Base-by-base conservation (phyloP, 2,888 invertebrate species). In the Eupithecia tripunctaria region DNA sequence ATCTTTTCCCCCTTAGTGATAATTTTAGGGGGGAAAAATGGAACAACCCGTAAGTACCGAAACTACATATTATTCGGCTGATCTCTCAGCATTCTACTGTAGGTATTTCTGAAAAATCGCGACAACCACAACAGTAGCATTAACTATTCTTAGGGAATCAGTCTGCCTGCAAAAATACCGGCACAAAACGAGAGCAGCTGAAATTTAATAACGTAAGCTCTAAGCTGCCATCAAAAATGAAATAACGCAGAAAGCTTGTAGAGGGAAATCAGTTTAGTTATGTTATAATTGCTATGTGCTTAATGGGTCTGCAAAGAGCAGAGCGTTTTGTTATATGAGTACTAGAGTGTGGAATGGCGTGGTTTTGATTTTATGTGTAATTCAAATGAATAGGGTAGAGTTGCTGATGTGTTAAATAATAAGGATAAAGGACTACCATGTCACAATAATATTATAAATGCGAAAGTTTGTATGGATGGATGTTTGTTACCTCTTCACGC, bases 201-300 rank as follows among this genome's bases (percentile, higher is more conserved):
- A 21, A 67, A 70, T 88, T 85, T 86, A 85, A 88, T 89, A 85
- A 84, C 85, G 85, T 85, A 84, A 86, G 85, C 85, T 86, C 85
- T 85, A 84, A 86, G 85, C 85, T 86, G 84, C 86, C 87, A 86
- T 83, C 78, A 81, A 80, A 82, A 85, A 91, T 90, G 85, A 85
- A 90, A 88, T 90, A 89, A 89, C 84, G 85, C 83, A 84, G 79
- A 83, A 88, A 81, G 76, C 64, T 15, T 64, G 64, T 25, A 41
- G 32, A 5, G 66, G 79, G 78, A 80, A 80, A 82, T 80, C 80
- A 78, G 79, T 79, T 82, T 78, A 78, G 77, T 80, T 77, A 73
- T 56, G 56, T 25, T 25, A 81, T 84, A 81, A 82, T 85, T 82
- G 74, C 74, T 71, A 80, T 69, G 10, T 79, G 81, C 79, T 78